A percentile compares a stretch with the other conserved stretches of the same genome.
These are phyloP conservation scores for Adelges cooleyi DNA, from an alignment of 1,140 invertebrate species.

Conservation along the genomic window DNA sequence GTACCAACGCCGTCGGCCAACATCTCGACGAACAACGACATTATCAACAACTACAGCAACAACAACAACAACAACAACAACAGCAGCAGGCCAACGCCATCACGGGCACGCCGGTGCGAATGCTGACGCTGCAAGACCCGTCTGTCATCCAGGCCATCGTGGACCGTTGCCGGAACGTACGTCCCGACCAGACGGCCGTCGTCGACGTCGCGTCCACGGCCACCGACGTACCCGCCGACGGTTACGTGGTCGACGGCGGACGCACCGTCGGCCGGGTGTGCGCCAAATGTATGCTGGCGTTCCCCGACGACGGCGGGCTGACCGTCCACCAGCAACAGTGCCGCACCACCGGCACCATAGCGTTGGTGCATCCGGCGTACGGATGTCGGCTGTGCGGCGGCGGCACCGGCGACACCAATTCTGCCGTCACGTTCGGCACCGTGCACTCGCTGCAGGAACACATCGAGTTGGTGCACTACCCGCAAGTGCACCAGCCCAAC, in stretches of 20 bases:
- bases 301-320: constrained; percentile 58
- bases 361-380: constrained; percentile 19
- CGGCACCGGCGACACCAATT: constrained; percentile 31
- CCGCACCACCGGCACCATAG: constrained; percentile 6
- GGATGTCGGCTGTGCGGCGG: constrained; percentile 40
- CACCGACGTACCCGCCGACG: constrained; percentile 33
- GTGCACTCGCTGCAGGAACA: constrained; percentile 35
- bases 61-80: background rate
- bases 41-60: background rate
- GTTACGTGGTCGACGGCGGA: constrained; percentile 24
- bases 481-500: constrained; percentile 27
- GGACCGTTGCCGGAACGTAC: constrained; percentile 38
- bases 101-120: constrained; percentile 39
- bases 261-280: constrained; percentile 61
- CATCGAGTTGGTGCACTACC: constrained; percentile 48
- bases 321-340: constrained; percentile 50
- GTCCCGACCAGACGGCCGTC: constrained; percentile 41
- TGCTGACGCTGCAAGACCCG: constrained; percentile 38
- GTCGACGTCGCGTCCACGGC: constrained; percentile 37
- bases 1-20: background rate
- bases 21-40: too few relatives aligned
- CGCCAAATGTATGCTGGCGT: constrained; percentile 72
- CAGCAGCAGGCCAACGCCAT: constrained; percentile 5
- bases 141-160: constrained; percentile 42
- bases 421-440: constrained; percentile 39